A percentile compares a stretch with the other conserved stretches of the same genome.
Evolutionary conservation across 2,797 vertebrate species (phyloP).

Genomic region (Chiroxiphia lanceolata): DNA sequence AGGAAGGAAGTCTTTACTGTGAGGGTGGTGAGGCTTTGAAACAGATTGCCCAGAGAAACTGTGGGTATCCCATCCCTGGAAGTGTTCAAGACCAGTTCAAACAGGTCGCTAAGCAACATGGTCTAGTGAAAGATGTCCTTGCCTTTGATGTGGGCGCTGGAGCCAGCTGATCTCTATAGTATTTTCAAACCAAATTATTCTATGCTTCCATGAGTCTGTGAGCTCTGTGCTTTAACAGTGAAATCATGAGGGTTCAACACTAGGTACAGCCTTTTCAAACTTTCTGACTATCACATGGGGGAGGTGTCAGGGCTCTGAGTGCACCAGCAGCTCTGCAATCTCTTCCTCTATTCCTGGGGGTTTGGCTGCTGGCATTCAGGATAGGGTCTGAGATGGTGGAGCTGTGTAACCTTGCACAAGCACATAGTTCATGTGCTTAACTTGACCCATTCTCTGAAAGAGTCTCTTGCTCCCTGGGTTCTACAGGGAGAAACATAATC

Average conservation of each 20-base stretch:
- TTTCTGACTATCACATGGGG: neutral
- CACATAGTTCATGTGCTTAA: neutral
- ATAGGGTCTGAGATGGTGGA: neutral
- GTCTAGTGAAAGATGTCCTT: neutral
- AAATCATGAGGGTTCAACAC: fast-evolving
- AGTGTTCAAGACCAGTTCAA: neutral
- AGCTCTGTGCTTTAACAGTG: neutral
- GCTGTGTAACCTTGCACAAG: neutral
- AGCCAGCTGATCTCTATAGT: too few relatives aligned
- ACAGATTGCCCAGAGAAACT: neutral
- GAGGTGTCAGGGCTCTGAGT: neutral
- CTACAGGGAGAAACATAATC: neutral
- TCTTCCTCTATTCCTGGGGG: fast-evolving
- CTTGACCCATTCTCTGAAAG: neutral
- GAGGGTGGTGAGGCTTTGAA: neutral
- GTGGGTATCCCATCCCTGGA: neutral
- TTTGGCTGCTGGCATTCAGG: neutral
- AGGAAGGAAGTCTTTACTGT: neutral
- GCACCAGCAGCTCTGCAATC: neutral
- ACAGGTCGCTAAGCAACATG: neutral
- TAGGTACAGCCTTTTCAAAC: neutral
- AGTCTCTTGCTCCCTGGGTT: neutral
- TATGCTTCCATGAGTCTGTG: neutral
- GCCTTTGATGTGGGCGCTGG: neutral
- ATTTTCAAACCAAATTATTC: neutral